These are phyloP conservation scores for Globodera rostochiensis DNA, from an alignment of 1,140 invertebrate genomes.

Conservation along the genomic window DNA sequence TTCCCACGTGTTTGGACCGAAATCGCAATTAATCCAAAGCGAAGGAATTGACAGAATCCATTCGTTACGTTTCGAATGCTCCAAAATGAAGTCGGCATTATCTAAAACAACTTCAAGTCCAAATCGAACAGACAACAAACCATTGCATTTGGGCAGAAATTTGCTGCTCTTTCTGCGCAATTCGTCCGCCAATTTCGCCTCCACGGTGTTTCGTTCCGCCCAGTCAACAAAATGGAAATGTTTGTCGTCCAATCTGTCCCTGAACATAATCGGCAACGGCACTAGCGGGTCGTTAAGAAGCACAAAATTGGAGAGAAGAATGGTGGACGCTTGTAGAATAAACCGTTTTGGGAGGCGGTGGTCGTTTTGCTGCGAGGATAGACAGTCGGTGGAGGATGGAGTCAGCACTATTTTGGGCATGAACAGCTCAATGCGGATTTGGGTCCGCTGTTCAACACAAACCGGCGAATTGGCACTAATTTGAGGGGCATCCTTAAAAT, in stretches of 20 bases:
- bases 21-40: constrained; percentile 39
- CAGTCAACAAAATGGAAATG: not conserved
- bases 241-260: constrained; percentile 2
- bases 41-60: constrained; percentile 34
- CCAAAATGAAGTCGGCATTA: constrained; percentile 10
- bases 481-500: constrained; percentile 28
- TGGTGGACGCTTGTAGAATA: constrained; percentile 28
- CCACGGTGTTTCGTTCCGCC: not conserved
- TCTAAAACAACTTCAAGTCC: not conserved
- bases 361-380: constrained; percentile 13
- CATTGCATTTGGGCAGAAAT: not conserved
- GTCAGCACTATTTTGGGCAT: constrained; percentile 45
- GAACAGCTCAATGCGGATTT: constrained; percentile 49
- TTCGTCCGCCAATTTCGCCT: not conserved
- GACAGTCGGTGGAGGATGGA: constrained; percentile 3
- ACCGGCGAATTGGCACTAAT: not conserved
- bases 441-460: constrained; percentile 19
- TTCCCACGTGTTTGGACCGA: constrained; percentile 29
- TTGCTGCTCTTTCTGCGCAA: not conserved
- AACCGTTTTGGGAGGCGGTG: constrained; percentile 25
- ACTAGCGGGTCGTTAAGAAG: constrained; percentile 18
- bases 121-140: not conserved
- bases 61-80: constrained; percentile 20
- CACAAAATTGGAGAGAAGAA: constrained; percentile 32
- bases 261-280: constrained; percentile 3